phyloP scores from a whole-genome alignment of 2,888 invertebrate genomes.

The Pharmacophagus antenor region DNA sequence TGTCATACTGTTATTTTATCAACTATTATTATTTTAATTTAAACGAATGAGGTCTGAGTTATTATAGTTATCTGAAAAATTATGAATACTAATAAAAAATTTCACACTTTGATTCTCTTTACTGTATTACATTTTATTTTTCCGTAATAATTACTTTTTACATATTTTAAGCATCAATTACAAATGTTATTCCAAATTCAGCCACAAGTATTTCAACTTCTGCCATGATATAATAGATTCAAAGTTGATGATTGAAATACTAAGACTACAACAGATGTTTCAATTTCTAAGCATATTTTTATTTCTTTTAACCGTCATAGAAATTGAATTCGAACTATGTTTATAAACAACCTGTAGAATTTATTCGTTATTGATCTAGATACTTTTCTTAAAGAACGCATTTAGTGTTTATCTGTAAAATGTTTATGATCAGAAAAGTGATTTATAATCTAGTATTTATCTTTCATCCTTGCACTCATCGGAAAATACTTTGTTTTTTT shows the following conservation, averaged over 20 bases:
- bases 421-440: background rate
- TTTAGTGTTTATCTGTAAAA: background rate
- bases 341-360: background rate
- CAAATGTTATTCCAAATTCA: background rate
- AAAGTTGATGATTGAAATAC: background rate
- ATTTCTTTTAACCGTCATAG: background rate
- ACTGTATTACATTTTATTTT: too few species aligned
- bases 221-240: background rate
- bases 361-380: background rate
- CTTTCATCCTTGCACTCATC: background rate
- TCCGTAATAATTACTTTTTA: too few species aligned
- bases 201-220: background rate
- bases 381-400: background rate
- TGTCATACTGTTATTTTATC: too few species aligned
- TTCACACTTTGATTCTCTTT: too few species aligned
- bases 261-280: slow-evolving; percentile 1
- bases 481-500: background rate
- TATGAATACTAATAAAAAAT: too few species aligned
- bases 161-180: too few species aligned
- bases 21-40: too few species aligned
- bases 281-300: background rate
- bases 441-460: background rate
- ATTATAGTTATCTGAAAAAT: too few species aligned
- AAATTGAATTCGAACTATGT: background rate
- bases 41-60: too few species aligned